These are phyloP conservation scores for Oscheius sp. DNA, from an alignment of 2,888 invertebrate species.

Conservation along the genomic window DNA sequence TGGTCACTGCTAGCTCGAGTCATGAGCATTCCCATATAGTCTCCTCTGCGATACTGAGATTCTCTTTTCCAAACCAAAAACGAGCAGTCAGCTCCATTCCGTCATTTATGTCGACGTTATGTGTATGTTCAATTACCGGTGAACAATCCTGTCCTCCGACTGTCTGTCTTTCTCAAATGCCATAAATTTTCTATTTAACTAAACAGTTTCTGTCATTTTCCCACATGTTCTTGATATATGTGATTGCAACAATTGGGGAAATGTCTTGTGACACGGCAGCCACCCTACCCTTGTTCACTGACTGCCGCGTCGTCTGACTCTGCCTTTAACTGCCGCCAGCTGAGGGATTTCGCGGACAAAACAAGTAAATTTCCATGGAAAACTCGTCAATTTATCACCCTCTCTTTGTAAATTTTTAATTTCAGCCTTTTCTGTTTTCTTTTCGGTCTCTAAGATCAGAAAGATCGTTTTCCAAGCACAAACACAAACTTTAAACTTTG, in stretches of 20 bases:
- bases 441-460: background rate
- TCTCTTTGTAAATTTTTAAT: background rate
- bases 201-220: background rate
- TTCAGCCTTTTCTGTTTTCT: background rate
- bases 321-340: constrained; percentile 20
- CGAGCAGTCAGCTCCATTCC: constrained; percentile 29
- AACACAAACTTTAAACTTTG: no score
- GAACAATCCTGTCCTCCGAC: constrained; percentile 29
- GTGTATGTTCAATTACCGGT: constrained; percentile 38
- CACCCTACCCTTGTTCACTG: constrained; percentile 28
- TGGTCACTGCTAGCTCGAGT: constrained; percentile 59
- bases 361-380: background rate
- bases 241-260: constrained; percentile 25
- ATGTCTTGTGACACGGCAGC: constrained; percentile 30
- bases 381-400: background rate
- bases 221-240: background rate
- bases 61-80: background rate
- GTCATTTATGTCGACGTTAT: constrained; percentile 32
- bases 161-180: constrained; percentile 30
- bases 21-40: constrained; percentile 5
- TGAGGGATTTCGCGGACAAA: background rate
- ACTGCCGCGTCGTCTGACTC: constrained; percentile 26
- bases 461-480: background rate
- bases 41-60: constrained; percentile 20
- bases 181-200: constrained; percentile 9